Conservation (phyloP, 1,140 invertebrate genomes). For the Linepithema humile region DNA sequence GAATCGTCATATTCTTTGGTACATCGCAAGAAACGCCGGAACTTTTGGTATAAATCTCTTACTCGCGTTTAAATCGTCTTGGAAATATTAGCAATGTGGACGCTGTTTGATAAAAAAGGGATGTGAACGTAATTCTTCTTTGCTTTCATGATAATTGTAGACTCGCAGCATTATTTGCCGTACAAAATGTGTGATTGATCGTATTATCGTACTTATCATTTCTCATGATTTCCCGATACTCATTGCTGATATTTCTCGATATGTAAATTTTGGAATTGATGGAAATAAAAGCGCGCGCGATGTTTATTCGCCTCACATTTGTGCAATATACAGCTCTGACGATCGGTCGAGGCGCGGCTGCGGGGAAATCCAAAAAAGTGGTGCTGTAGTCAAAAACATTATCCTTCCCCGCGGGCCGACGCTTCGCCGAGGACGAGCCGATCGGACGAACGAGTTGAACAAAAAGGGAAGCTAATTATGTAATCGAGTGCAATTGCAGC, state of each 20-base stretch:
- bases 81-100: constrained; percentile 44
- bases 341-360: constrained; percentile 38
- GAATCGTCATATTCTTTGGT: constrained; percentile 30
- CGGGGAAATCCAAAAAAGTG: constrained; percentile 69
- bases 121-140: not conserved
- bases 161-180: constrained; percentile 4
- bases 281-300: constrained; percentile 46
- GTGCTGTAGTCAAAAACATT: constrained; percentile 71
- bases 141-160: not conserved
- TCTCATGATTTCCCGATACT: not conserved
- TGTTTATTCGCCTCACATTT: constrained; percentile 52
- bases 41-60: constrained; percentile 25
- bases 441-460: constrained; percentile 7
- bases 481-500: constrained; percentile 35
- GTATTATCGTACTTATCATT: not conserved
- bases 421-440: constrained; percentile 23
- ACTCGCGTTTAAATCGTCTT: not conserved
- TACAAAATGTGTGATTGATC: too few species aligned
- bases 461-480: constrained; percentile 3
- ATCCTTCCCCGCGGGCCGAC: constrained; percentile 61
- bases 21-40: not conserved
- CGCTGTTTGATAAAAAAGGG: not conserved
- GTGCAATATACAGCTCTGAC: constrained; percentile 42
- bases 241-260: constrained; percentile 48
- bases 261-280: constrained; percentile 29